Conservation (phyloP, 2,888 invertebrate genomes). For the Caenorhabditis plicata region DNA sequence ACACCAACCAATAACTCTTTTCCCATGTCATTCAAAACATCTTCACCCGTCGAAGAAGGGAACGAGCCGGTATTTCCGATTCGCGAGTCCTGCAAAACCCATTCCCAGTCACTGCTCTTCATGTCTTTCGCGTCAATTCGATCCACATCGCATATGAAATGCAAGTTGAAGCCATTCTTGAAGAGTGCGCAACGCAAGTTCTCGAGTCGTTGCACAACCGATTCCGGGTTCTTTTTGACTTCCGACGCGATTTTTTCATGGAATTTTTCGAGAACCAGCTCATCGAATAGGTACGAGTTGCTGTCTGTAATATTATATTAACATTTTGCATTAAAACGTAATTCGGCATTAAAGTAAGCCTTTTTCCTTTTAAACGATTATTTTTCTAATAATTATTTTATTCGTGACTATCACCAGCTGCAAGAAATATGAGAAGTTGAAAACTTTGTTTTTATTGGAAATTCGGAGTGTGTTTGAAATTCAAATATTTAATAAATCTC, state of each 20-base stretch:
- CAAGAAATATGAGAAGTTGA: too few species aligned
- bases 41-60: constrained; percentile 9
- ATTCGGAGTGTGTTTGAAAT: too few species aligned
- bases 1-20: constrained; percentile 38
- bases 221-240: constrained; percentile 33
- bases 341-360: too few species aligned
- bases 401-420: too few species aligned
- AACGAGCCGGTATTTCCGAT: constrained; percentile 13
- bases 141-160: constrained; percentile 47
- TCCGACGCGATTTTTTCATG: constrained; percentile 44
- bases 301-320: constrained; percentile 52
- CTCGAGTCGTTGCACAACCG: constrained; percentile 44
- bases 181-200: constrained; percentile 46
- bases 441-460: too few species aligned
- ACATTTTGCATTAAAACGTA: neutral
- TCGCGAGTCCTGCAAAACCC: constrained; percentile 13
- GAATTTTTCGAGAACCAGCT: constrained; percentile 53
- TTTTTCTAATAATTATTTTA: too few species aligned
- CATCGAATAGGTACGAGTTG: constrained; percentile 47
- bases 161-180: constrained; percentile 47
- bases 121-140: constrained; percentile 19
- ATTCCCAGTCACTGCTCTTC: constrained; percentile 32
- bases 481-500: too few species aligned
- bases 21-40: constrained; percentile 15
- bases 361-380: too few species aligned